Evolutionary conservation across 2,113 vertebrate genomes (phyloP).

Genomic region (Galeopterus variegatus): DNA sequence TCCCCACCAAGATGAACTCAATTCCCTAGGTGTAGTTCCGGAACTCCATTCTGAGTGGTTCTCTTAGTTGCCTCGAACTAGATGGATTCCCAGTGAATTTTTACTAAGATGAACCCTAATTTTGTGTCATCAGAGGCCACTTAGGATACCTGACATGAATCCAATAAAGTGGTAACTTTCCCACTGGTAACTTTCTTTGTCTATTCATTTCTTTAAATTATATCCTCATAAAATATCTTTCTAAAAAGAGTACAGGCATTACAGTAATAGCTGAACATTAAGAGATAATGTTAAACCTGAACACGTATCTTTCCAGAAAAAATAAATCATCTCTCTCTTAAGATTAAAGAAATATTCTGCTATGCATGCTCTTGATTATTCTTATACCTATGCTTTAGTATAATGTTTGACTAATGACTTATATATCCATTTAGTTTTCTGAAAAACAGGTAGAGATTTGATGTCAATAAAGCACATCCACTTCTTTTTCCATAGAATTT

Average conservation of each 20-base stretch:
- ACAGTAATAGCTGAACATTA: not conserved
- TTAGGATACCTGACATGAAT: not conserved
- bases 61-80: constrained; percentile 31
- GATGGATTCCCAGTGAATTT: not conserved
- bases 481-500: not conserved
- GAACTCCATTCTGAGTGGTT: constrained; percentile 33
- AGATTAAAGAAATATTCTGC: not conserved
- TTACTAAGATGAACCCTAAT: not conserved
- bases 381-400: not conserved
- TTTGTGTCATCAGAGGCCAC: not conserved
- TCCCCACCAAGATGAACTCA: constrained; percentile 73
- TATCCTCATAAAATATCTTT: not conserved
- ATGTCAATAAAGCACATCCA: not conserved
- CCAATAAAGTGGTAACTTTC: not conserved
- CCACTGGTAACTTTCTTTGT: not conserved
- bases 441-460: not conserved
- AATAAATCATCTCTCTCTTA: not conserved
- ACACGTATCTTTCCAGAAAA: not conserved
- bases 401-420: not conserved
- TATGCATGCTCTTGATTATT: not conserved
- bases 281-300: not conserved
- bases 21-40: constrained; percentile 69
- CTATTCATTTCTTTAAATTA: not conserved
- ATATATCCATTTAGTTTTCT: not conserved
- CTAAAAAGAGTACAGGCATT: not conserved